Evolutionary conservation across 2,797 vertebrate genomes (phyloP).

Genomic region (Xerus rutilus): DNA sequence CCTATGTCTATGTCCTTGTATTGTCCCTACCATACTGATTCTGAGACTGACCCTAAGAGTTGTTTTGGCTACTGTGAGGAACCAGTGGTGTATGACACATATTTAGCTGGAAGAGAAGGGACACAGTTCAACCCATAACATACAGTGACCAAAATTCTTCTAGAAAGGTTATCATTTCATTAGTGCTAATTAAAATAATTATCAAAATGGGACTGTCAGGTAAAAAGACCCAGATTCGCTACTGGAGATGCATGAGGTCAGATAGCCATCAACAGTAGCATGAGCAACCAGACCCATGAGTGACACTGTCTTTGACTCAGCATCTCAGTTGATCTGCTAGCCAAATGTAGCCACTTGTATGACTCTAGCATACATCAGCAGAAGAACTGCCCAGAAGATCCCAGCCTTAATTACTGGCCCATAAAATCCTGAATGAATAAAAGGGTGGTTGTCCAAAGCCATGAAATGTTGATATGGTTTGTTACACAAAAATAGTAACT

Average conservation of each 20-base stretch:
- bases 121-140: neutral
- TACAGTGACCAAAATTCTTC: neutral
- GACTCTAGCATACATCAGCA: neutral
- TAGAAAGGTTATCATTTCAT: too few relatives aligned
- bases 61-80: neutral
- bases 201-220: too few relatives aligned
- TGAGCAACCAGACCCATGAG: neutral
- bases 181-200: too few relatives aligned
- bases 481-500: neutral
- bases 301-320: neutral
- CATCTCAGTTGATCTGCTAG: neutral
- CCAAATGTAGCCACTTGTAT: too few relatives aligned
- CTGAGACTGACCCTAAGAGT: neutral
- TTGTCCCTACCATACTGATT: neutral
- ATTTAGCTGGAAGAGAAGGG: too few relatives aligned
- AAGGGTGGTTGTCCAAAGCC: neutral
- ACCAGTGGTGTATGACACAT: too few relatives aligned
- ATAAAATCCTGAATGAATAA: neutral
- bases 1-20: neutral
- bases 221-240: neutral
- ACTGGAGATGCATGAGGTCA: neutral
- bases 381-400: neutral
- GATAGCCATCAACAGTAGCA: neutral
- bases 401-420: neutral
- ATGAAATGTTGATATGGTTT: neutral